Evolutionary conservation across 2,797 vertebrate genomes (phyloP).

Genomic region (Cuniculus paca): DNA sequence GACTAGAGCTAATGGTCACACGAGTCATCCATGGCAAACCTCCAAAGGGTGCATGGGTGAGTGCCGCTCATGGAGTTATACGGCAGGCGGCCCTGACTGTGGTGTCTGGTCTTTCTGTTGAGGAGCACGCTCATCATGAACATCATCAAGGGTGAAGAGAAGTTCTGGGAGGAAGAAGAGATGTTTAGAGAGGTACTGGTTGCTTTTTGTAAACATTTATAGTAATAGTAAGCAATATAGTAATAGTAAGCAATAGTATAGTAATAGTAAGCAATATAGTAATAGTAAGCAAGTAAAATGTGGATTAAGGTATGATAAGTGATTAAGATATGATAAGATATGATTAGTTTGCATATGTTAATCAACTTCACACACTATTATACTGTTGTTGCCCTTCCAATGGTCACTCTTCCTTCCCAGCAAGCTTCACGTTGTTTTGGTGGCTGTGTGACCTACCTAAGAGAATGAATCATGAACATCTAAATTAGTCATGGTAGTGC

Average conservation of each 20-base stretch:
- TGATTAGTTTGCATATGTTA: not conserved
- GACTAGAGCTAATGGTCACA: not conserved
- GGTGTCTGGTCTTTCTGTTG: not conserved
- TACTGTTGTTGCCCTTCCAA: not conserved
- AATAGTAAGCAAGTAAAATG: too few relatives aligned
- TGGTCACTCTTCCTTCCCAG: not conserved
- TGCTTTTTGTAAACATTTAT: slow-evolving; percentile 23
- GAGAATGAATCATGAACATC: not conserved
- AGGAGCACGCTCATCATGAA: not conserved
- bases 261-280: too few relatives aligned
- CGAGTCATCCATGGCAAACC: not conserved
- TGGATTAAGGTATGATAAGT: too few relatives aligned
- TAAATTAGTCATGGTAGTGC: not conserved
- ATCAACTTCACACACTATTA: not conserved
- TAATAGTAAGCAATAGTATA: too few relatives aligned
- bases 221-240: not conserved
- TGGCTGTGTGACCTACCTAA: not conserved
- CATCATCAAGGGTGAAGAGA: not conserved
- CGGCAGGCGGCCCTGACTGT: not conserved
- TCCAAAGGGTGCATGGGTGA: not conserved
- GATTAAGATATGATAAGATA: too few relatives aligned
- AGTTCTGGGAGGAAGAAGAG: not conserved
- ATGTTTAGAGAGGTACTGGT: not conserved
- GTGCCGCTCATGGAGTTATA: too few relatives aligned
- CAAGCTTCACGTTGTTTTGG: not conserved